Conservation (phyloP, 2,797 vertebrate genomes). For the Prionace glauca region DNA sequence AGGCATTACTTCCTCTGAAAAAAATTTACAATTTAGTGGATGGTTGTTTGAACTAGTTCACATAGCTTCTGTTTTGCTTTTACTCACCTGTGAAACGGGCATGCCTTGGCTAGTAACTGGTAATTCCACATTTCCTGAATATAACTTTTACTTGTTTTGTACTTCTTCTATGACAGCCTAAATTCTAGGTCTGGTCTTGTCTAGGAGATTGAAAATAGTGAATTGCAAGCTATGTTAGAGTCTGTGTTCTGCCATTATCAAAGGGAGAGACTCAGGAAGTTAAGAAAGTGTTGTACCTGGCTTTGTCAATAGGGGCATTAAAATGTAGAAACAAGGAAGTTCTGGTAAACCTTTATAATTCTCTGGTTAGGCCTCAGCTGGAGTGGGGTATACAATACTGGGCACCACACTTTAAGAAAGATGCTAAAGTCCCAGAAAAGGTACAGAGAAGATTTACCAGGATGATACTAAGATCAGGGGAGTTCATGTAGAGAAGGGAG, state of each 20-base stretch:
- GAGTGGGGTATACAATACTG: not conserved
- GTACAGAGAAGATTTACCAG: not conserved
- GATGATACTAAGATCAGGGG: not conserved
- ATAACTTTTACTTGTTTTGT: not conserved
- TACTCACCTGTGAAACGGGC: not conserved
- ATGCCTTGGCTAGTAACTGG: not conserved
- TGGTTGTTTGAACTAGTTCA: slow-evolving; percentile 7
- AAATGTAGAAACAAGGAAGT: not conserved
- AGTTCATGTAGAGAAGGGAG: not conserved
- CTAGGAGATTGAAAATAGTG: not conserved
- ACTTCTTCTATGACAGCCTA: not conserved
- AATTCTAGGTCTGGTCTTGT: not conserved
- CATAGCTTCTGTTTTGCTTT: not conserved
- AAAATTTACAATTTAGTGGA: not conserved
- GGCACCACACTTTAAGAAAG: not conserved
- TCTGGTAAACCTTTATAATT: not conserved
- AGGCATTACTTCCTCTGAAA: not conserved
- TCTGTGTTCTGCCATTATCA: not conserved
- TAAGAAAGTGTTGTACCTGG: not conserved
- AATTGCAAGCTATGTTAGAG: not conserved
- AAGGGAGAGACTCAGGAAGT: not conserved
- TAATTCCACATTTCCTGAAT: slow-evolving; percentile 26
- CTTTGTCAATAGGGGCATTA: not conserved
- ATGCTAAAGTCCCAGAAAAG: not conserved
- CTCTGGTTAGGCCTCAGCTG: not conserved